Conservation (phyloP, 2,113 vertebrate genomes). For the Himantopus leucocephalus region DNA sequence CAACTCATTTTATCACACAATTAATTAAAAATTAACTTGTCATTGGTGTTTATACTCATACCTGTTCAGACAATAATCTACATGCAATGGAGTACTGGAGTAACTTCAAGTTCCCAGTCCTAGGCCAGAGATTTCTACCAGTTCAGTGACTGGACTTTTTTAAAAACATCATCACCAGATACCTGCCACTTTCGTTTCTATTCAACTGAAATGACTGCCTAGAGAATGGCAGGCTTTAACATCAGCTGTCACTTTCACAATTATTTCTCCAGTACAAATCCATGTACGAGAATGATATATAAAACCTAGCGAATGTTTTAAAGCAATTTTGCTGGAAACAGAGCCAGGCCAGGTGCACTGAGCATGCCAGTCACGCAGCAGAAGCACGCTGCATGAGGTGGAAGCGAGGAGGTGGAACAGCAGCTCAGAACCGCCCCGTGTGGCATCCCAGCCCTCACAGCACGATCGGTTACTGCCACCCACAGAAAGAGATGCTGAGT, state of each 20-base stretch:
- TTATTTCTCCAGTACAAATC: neutral
- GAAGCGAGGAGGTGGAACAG: neutral
- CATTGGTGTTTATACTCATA: neutral
- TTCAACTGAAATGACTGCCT: neutral
- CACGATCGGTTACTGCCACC: neutral
- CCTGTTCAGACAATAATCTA: neutral
- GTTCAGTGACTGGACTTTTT: neutral
- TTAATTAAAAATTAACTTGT: constrained; percentile 24
- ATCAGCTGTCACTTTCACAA: neutral
- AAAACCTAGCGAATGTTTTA: neutral
- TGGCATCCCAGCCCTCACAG: neutral
- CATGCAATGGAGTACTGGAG: neutral
- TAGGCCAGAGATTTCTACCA: neutral
- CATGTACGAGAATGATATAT: neutral
- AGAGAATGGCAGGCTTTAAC: neutral
- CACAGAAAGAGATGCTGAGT: fast-evolving
- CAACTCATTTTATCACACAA: neutral
- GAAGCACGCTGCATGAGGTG: neutral
- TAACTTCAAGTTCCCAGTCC: neutral
- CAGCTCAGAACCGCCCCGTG: neutral
- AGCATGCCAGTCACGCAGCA: neutral
- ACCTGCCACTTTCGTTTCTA: neutral
- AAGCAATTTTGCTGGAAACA: neutral
- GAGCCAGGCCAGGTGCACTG: neutral
- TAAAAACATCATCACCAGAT: neutral